Conservation (phyloP, 1,140 invertebrate genomes). For the Temnothorax nylanderi region DNA sequence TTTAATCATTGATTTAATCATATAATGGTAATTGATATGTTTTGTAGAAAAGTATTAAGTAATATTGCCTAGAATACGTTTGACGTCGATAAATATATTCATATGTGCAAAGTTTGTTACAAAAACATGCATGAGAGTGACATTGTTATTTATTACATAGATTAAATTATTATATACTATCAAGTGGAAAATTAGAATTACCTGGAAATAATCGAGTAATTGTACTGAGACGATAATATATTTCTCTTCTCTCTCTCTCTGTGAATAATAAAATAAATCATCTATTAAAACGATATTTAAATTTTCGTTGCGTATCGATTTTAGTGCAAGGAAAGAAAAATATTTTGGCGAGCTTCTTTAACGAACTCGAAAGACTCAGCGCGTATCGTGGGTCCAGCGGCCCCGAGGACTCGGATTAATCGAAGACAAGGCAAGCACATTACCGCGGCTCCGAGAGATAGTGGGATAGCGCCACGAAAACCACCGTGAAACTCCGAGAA, state of each 20-base stretch:
- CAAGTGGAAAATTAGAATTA: background rate
- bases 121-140: background rate
- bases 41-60: background rate
- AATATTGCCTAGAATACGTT: background rate
- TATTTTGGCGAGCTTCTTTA: slow-evolving; percentile 19
- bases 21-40: background rate
- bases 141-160: background rate
- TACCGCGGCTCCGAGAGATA: slow-evolving; percentile 75
- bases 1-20: background rate
- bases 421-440: slow-evolving; percentile 84
- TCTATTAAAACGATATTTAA: background rate
- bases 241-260: background rate
- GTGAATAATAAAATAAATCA: background rate
- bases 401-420: slow-evolving; percentile 80
- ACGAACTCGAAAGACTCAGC: slow-evolving; percentile 63
- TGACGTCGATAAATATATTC: background rate
- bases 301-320: background rate
- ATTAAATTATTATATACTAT: background rate
- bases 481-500: slow-evolving; percentile 80
- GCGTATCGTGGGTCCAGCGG: slow-evolving; percentile 65
- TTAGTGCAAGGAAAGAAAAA: background rate
- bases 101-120: background rate
- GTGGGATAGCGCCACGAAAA: slow-evolving; percentile 77
- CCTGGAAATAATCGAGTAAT: background rate
- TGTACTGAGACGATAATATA: background rate